A percentile compares a stretch with the other conserved stretches of the same genome.
These are phyloP conservation scores for Margarornis squamiger DNA, from an alignment of 2,797 vertebrate species.

Conservation along the genomic window DNA sequence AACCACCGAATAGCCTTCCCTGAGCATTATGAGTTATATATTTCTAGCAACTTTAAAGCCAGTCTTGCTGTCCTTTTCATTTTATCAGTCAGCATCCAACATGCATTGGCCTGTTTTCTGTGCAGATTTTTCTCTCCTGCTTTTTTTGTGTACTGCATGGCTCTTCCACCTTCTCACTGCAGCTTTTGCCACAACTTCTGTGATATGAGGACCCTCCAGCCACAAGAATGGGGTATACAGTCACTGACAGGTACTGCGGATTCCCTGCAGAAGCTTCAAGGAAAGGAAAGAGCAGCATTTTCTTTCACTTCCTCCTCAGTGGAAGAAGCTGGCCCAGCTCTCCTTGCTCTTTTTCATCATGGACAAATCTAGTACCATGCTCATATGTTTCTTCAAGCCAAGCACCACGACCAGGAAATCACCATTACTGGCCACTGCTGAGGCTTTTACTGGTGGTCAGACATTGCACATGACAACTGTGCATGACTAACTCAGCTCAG, in stretches of 20 bases:
- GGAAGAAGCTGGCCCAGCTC: background rate
- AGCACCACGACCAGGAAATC: background rate
- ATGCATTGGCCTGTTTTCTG: background rate
- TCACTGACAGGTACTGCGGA: background rate
- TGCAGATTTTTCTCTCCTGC: background rate
- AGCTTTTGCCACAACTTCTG: background rate
- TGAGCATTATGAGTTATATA: background rate
- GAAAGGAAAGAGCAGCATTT: background rate
- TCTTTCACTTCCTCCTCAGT: background rate
- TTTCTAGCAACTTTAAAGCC: background rate
- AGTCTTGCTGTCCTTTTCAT: background rate
- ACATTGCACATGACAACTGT: background rate
- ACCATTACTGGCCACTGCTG: background rate
- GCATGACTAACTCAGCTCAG: background rate
- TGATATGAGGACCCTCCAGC: background rate
- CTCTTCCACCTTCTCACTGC: background rate
- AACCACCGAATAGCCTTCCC: background rate
- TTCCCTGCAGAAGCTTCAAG: background rate
- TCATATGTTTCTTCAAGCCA: accelerated
- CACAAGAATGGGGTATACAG: accelerated
- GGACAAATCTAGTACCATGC: background rate
- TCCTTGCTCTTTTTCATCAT: background rate
- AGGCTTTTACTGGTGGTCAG: background rate
- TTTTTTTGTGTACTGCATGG: background rate
- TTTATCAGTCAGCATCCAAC: background rate